Evolutionary conservation across 2,888 invertebrate genomes (phyloP).

Genomic region (Phytoseiulus persimilis): DNA sequence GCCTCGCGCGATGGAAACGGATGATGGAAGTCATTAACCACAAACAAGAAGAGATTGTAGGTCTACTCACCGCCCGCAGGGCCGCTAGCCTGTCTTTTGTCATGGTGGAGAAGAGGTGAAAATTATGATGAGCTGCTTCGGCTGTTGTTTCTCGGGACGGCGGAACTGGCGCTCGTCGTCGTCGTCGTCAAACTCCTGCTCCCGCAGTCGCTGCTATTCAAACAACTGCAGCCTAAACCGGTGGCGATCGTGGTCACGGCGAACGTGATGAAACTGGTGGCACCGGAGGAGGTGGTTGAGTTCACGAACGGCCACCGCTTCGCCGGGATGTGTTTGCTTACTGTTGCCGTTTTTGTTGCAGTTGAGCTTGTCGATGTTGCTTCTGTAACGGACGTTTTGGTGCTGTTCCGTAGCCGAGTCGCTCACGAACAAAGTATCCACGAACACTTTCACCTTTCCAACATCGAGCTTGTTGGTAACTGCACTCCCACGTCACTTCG

Average conservation of each 20-base stretch:
- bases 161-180: no score
- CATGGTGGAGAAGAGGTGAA: slow-evolving; percentile 42
- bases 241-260: background rate
- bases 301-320: background rate
- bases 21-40: background rate
- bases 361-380: background rate
- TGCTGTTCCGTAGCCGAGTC: background rate
- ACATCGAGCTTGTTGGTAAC: background rate
- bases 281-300: no score
- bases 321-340: background rate
- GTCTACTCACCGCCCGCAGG: slow-evolving; percentile 46
- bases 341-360: slow-evolving; percentile 7
- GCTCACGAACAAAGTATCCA: background rate
- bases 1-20: background rate
- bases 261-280: background rate
- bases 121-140: background rate
- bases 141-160: background rate
- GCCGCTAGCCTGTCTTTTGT: slow-evolving; percentile 47
- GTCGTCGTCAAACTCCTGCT: background rate
- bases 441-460: background rate
- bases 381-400: background rate
- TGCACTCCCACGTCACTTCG: background rate
- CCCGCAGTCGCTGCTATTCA: background rate
- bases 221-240: background rate
- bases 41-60: slow-evolving; percentile 8